These are phyloP conservation scores for Zootoca vivipara DNA, from an alignment of 2,113 vertebrate genomes.

Conservation along the genomic window DNA sequence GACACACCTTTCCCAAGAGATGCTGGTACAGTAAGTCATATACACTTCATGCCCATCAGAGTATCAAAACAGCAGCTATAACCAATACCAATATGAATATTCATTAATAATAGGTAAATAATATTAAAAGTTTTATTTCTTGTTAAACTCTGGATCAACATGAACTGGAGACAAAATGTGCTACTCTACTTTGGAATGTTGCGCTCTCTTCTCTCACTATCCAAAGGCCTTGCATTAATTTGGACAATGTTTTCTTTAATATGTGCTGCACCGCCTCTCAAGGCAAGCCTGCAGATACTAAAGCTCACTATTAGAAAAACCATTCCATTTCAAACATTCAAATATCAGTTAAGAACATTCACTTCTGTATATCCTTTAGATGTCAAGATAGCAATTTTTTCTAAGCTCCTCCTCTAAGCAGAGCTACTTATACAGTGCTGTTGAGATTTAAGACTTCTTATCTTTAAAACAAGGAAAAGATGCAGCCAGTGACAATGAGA, in stretches of 20 bases:
- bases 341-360: slow-evolving; percentile 56
- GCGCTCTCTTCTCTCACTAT: slow-evolving; percentile 58
- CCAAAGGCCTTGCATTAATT: slow-evolving; percentile 42
- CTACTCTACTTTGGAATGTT: slow-evolving; percentile 69
- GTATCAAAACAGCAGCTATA: slow-evolving; percentile 4
- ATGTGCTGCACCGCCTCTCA: slow-evolving; percentile 43
- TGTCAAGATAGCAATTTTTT: slow-evolving; percentile 36
- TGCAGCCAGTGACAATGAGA: slow-evolving; percentile 66
- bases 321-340: slow-evolving; percentile 47
- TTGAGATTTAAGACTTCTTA: slow-evolving; percentile 53
- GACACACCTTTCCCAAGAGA: background rate
- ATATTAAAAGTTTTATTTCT: slow-evolving; percentile 70
- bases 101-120: slow-evolving; percentile 65
- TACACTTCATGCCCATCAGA: background rate
- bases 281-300: slow-evolving; percentile 60
- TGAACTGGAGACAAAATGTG: slow-evolving; percentile 68
- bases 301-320: slow-evolving; percentile 53
- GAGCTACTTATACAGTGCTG: slow-evolving; percentile 52
- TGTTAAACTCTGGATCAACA: slow-evolving; percentile 64
- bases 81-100: background rate
- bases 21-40: slow-evolving; percentile 5
- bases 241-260: slow-evolving; percentile 19
- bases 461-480: slow-evolving; percentile 51
- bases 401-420: slow-evolving; percentile 43
- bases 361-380: slow-evolving; percentile 37